A percentile compares a stretch with the other conserved stretches of the same genome.
phyloP scores from a whole-genome alignment of 2,888 invertebrate genomes.

The Noctua janthina region DNA sequence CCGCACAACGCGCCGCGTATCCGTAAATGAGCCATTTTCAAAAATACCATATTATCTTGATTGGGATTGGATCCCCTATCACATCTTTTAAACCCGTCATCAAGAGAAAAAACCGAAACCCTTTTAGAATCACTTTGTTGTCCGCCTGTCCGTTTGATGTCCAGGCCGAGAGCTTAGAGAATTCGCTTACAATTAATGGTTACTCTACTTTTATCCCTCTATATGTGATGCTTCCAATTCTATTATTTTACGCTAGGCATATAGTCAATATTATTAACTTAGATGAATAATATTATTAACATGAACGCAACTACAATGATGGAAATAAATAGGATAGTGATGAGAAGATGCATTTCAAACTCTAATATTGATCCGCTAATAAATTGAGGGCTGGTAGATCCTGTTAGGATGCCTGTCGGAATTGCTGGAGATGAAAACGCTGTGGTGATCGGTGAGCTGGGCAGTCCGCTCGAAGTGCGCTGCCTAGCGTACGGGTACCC shows the following conservation, averaged over 20 bases:
- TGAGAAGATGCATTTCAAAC: constrained; percentile 13
- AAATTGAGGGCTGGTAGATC: constrained; percentile 87
- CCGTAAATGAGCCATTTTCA: no score
- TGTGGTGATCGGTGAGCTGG: constrained; percentile 92
- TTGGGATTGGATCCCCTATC: no score
- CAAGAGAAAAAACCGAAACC: no score
- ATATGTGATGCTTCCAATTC: constrained; percentile 50
- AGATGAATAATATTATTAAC: no score
- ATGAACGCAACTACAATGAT: constrained; percentile 71
- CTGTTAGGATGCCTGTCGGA: constrained; percentile 89
- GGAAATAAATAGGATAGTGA: constrained; percentile 24
- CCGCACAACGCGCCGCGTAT: no score
- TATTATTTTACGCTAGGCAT: constrained; percentile 66
- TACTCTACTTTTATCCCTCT: no score
- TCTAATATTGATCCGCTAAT: constrained; percentile 67
- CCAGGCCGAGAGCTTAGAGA: no score
- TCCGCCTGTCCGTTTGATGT: no score
- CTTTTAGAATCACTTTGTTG: no score
- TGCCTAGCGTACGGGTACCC: constrained; percentile 96
- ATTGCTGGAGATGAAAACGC: constrained; percentile 93
- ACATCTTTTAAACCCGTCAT: no score
- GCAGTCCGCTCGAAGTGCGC: constrained; percentile 92
- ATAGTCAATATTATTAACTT: constrained; percentile 74
- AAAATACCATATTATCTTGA: no score
- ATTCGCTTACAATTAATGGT: no score